Conservation (phyloP, 2,888 invertebrate genomes). For the Tromatobia lineatoria region DNA sequence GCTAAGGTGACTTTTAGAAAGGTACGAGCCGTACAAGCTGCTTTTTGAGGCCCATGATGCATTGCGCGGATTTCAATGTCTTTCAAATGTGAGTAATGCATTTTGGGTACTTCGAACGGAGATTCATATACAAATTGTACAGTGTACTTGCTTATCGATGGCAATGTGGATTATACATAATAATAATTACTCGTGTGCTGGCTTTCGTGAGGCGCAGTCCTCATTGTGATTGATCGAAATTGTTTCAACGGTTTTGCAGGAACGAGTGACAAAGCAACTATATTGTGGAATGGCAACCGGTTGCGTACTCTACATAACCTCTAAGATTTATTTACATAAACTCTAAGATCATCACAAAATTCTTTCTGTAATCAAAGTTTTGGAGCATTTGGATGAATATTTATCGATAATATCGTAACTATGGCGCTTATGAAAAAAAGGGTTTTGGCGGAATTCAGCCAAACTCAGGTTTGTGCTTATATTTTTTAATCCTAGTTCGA, state of each 20-base stretch:
- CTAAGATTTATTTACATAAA: background rate
- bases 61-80: background rate
- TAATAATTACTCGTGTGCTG: background rate
- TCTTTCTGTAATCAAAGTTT: background rate
- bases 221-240: slow-evolving; percentile 23
- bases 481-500: background rate
- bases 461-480: slow-evolving; percentile 79
- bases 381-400: slow-evolving; percentile 1
- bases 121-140: too few species aligned
- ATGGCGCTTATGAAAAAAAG: slow-evolving; percentile 83
- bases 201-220: background rate
- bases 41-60: slow-evolving; percentile 1
- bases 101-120: background rate
- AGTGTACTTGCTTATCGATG: background rate
- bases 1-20: background rate
- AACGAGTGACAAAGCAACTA: background rate
- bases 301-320: background rate
- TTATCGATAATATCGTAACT: background rate
- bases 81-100: background rate
- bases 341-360: slow-evolving; percentile 38
- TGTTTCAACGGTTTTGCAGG: slow-evolving; percentile 4
- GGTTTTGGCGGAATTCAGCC: slow-evolving; percentile 83
- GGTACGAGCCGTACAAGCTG: background rate
- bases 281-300: background rate
- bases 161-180: slow-evolving; percentile 24